Evolutionary conservation across 1,140 invertebrate genomes (phyloP), one percentile per base, ranked within the genome.

Genomic region (Solen grandis): DNA sequence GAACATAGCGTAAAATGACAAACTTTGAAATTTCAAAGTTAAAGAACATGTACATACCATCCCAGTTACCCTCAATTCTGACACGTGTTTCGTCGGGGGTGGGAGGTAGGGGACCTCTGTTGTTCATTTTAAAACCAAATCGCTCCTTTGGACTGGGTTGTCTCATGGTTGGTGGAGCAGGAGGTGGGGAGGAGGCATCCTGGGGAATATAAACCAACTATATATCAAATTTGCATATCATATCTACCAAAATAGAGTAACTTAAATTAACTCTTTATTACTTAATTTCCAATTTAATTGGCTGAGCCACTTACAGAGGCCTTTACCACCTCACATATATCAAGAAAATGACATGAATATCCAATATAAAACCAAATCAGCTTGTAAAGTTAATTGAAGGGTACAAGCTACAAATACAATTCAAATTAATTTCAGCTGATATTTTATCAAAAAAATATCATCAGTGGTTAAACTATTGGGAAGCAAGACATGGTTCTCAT

Each of bases 31-130:
- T 22, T 25, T 22, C 5, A 25, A 62, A 16, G 19, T 62, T 59
- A 29, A 46, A 38, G 25, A 60, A 57, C 25, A 22, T 55, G 27
- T 74, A 52, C 27, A 36, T 33, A 5, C 73, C 73, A 16, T 76
- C 73, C 57, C 57, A 63, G 73, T 76, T 60, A 0, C 73, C 73
- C 3, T 27, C 57, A 46, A 16, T 54, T 29, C 70, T 25, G 38
- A 25, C 62, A 5, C 35, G 66, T 13, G 41, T 50, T 31, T 65
- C 59, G 16, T 54, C 75, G 13, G 75, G 75, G 16, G 65, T 78
- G 8, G 75, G 75, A 3, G 75, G 75, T 14, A 78, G 35, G 5
- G 60, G 29, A 16, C 74, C 38, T 38, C 29, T 27, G 22, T 29
- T 55, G 5, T 13, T 2, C 3, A 38, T 4, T 16, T 38, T 54